Conservation (phyloP, 2,888 invertebrate species). For the Sclerodermus sp. region DNA sequence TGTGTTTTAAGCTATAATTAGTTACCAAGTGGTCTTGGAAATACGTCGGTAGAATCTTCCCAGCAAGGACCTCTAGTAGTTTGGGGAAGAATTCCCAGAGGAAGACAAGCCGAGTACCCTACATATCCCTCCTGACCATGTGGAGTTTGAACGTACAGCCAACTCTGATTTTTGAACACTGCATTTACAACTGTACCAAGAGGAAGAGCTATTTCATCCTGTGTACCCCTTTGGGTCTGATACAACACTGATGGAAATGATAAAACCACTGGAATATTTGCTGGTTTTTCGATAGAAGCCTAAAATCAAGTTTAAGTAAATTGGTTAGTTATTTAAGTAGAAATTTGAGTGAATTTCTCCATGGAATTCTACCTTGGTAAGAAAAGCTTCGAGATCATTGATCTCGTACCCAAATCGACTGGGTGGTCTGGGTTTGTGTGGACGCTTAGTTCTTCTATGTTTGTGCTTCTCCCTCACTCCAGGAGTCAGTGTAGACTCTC, state of each 20-base stretch:
- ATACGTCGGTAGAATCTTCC: constrained; percentile 81
- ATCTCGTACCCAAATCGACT: constrained; percentile 76
- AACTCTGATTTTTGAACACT: constrained; percentile 81
- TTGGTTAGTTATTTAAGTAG: too few species aligned
- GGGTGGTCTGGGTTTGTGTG: constrained; percentile 39
- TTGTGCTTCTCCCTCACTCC: constrained; percentile 38
- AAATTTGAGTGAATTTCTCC: too few species aligned
- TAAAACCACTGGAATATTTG: constrained; percentile 82
- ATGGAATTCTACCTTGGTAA: constrained; percentile 66
- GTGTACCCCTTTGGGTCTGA: constrained; percentile 73
- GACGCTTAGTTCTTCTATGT: constrained; percentile 40
- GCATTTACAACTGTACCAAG: constrained; percentile 85
- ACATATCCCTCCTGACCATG: constrained; percentile 85
- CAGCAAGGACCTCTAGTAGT: constrained; percentile 72
- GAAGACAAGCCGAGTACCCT: constrained; percentile 74
- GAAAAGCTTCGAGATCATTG: constrained; percentile 75
- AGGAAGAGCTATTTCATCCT: constrained; percentile 70
- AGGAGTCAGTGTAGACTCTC: constrained; percentile 51
- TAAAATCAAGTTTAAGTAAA: constrained; percentile 34
- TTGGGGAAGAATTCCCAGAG: constrained; percentile 73
- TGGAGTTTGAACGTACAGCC: constrained; percentile 84
- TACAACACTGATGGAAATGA: constrained; percentile 74
- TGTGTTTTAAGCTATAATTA: background rate
- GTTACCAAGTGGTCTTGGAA: constrained; percentile 72
- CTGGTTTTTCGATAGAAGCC: constrained; percentile 79